These are phyloP conservation scores for Xestia rhomboidea DNA, from an alignment of 2,888 invertebrate genomes.

Conservation along the genomic window DNA sequence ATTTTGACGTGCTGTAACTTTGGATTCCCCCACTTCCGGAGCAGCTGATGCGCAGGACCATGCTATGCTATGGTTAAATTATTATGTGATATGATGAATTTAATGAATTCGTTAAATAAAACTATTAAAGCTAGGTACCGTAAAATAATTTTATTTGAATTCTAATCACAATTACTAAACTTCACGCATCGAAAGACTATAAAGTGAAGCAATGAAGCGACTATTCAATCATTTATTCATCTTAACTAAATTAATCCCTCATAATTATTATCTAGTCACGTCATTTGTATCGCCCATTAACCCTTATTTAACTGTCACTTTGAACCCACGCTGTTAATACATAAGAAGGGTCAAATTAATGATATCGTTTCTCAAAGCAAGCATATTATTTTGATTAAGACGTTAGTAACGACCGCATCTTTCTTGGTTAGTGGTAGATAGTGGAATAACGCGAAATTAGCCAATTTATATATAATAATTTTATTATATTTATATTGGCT, in stretches of 20 bases:
- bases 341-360: background rate
- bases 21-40: too few species aligned
- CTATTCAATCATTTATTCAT: slow-evolving; percentile 18
- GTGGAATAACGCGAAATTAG: background rate
- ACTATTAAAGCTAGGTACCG: background rate
- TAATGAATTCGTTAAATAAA: background rate
- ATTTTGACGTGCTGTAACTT: too few species aligned
- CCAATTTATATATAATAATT: background rate
- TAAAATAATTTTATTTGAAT: background rate
- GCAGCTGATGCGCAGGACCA: too few species aligned
- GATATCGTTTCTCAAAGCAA: background rate
- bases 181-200: slow-evolving; percentile 12
- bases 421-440: too few species aligned
- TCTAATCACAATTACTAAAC: slow-evolving; percentile 20
- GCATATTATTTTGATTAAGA: background rate
- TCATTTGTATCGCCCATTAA: slow-evolving; percentile 25
- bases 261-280: slow-evolving; percentile 18
- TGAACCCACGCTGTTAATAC: slow-evolving; percentile 10
- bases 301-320: slow-evolving; percentile 29
- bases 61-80: too few species aligned
- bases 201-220: slow-evolving; percentile 22
- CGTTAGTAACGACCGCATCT: background rate
- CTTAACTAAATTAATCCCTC: slow-evolving; percentile 18
- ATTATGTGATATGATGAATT: background rate
- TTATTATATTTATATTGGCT: too few species aligned